Evolutionary conservation across 2,113 vertebrate genomes (phyloP), one percentile per base, ranked within the genome.

Genomic region (Lucifuga dentata): DNA sequence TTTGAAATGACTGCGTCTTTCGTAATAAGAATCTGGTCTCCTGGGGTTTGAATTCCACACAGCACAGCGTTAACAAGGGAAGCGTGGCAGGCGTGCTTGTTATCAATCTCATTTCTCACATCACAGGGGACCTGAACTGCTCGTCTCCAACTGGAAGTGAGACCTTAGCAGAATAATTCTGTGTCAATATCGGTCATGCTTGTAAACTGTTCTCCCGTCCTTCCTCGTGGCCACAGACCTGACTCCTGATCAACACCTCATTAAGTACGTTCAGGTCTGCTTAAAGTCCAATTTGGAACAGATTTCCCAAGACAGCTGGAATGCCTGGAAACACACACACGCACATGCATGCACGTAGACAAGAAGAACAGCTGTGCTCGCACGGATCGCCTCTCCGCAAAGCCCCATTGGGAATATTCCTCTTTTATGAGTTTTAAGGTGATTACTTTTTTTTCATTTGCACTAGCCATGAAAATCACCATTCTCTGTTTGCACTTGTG

Each of bases 401-500:
- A 15, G 19, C 45, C 43, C 62, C 63, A 0, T 8, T 11, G 68
- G 59, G 62, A 53, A 64, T 66, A 58, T 1, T 2, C 11, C 33
- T 68, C 40, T 24, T 78, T 79, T 84, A 76, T 72, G 63, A 78
- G 61, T 64, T 85, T 82, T 79, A 80, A 72, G 59, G 70, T 73
- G 75, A 88, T 89, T 89, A 72, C 83, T 75, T 85, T 79, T n/a
- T 52, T 84, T 78, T 78, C 77, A 78, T 86, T 85, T 85, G 60
- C 78, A 26, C 68, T 44, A 29, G 55, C 60, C 63, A 53, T 55
- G 49, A 73, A 84, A 45, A 83, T 85, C 50, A 13, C 8, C 7
- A 15, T 24, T 50, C 83, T 79, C 17, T 80, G 77, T 89, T 88
- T 88, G 74, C 73, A 50, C 69, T 72, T 21, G 40, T 50, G 51